Base-by-base conservation (phyloP, 2,797 vertebrate species). In the Hyperoplus lanceolatus region DNA sequence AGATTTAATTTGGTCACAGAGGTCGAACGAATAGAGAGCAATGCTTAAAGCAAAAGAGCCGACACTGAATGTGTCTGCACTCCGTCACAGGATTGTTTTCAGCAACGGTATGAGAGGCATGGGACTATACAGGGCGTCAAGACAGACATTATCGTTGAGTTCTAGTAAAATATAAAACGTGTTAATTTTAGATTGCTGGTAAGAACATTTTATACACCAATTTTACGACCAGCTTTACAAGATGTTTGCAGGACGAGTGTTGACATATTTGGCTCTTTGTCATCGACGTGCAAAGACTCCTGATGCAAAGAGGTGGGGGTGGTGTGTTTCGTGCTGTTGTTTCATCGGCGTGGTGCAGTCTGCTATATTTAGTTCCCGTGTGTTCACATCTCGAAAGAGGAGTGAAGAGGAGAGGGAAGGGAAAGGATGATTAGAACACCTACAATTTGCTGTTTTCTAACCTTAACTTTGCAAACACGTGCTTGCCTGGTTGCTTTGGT, bases 341-440 rank as follows among this genome's bases (percentile, higher is more conserved):
- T 78, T 70, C 61, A 16, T 55, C 8, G 42, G n/a, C 68, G 45
- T 50, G 15, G 56, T 68, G 81, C 67, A 0, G 68, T 57, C 75
- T 70, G 41, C 82, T 86, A 82, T 82, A 87, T 90, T 89, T 88
- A 84, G 72, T 79, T 65, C 60, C 79, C 54, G 57, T 73, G 11
- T 70, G 59, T 75, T 80, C 60, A 68, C 71, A 77, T 78, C 36
- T 66, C 59, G 29, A 48, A 70, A 62, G 18, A 65, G 57, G 57
- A 62, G 55, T 15, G 6, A 36, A 43, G 14, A 18, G n/a, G 13
- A 54, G 51, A 72, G 60, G 48, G 77, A 54, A 29, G 29, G 13
- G 8, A 39, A 72, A 29, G 18, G 29, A 66, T 3, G 2, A 53
- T 62, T 41, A 56, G 8, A 57, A 60, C 38, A 70, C 42, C 61